Conservation (phyloP, 1,140 invertebrate genomes). For the Penaeus indicus region DNA sequence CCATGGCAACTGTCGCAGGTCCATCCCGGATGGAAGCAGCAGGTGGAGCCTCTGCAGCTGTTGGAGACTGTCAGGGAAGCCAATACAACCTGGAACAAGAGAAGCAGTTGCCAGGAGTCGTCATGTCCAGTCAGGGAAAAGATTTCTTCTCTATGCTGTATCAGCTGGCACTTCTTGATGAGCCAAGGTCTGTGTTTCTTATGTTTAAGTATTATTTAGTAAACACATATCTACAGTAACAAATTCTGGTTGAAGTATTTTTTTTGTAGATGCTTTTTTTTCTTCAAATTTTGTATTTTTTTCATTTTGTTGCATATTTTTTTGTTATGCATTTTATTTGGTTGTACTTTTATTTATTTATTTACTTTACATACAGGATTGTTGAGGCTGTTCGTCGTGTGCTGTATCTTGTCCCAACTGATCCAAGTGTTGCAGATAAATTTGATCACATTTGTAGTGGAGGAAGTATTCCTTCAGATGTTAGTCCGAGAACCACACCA, state of each 20-base stretch:
- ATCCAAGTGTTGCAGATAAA: conserved; percentile 71
- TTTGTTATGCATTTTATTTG: neutral
- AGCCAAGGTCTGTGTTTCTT: conserved; percentile 70
- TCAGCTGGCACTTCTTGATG: conserved; percentile 72
- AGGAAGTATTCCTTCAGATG: conserved; percentile 37
- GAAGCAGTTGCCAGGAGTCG: conserved; percentile 74
- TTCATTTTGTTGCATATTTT: neutral
- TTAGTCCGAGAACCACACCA: conserved; percentile 68
- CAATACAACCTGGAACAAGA: conserved; percentile 69
- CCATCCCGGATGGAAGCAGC: conserved; percentile 27
- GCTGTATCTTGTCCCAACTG: conserved; percentile 74
- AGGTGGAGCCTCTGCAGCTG: conserved; percentile 41
- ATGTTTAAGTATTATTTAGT: neutral
- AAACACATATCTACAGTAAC: too few relatives aligned
- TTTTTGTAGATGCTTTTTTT: neutral
- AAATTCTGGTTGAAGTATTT: neutral
- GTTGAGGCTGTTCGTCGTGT: conserved; percentile 71
- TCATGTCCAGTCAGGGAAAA: conserved; percentile 72
- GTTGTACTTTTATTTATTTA: neutral
- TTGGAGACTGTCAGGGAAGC: conserved; percentile 51
- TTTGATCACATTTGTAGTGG: conserved; percentile 70
- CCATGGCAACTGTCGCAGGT: conserved; percentile 37
- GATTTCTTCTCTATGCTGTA: conserved; percentile 75
- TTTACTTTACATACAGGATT: conserved; percentile 69
- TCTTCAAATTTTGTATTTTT: neutral